phyloP scores from a whole-genome alignment of 2,888 invertebrate species.

The Coremacera marginata region DNA sequence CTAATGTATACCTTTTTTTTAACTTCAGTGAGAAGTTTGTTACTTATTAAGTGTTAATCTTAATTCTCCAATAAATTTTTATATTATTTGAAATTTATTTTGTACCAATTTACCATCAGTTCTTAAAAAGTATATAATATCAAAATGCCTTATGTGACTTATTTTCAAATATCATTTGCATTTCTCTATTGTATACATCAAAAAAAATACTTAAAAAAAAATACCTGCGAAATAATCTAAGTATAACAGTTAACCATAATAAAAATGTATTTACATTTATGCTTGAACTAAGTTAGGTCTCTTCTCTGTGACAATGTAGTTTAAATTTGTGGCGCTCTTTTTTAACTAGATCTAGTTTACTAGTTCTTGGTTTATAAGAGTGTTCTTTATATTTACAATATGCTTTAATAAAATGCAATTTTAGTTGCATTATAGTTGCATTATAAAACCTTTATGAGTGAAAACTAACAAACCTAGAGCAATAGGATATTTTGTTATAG shows the following conservation, averaged over 20 bases:
- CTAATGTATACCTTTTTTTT: neutral
- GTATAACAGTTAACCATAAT: constrained; percentile 7
- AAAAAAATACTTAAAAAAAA: neutral
- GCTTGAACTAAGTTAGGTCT: constrained; percentile 12
- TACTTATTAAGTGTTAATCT: neutral
- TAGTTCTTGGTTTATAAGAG: constrained; percentile 15
- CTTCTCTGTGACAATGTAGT: neutral
- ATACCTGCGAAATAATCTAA: constrained; percentile 2
- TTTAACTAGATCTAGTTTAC: constrained; percentile 2
- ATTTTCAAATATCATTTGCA: constrained; percentile 24
- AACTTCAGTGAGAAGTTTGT: neutral
- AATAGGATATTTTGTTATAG: neutral
- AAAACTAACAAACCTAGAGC: neutral
- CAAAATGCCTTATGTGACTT: constrained; percentile 47
- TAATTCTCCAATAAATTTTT: neutral
- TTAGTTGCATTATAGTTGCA: neutral
- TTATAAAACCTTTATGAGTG: neutral
- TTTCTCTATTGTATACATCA: constrained; percentile 41
- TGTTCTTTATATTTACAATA: constrained; percentile 22
- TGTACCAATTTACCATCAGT: neutral
- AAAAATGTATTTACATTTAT: constrained; percentile 23
- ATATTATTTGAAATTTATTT: neutral
- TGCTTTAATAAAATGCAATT: constrained; percentile 11
- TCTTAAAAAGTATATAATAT: constrained; percentile 45
- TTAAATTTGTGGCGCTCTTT: neutral